Evolutionary conservation across 2,888 invertebrate species (phyloP).

Genomic region (Syrista parreyssii): DNA sequence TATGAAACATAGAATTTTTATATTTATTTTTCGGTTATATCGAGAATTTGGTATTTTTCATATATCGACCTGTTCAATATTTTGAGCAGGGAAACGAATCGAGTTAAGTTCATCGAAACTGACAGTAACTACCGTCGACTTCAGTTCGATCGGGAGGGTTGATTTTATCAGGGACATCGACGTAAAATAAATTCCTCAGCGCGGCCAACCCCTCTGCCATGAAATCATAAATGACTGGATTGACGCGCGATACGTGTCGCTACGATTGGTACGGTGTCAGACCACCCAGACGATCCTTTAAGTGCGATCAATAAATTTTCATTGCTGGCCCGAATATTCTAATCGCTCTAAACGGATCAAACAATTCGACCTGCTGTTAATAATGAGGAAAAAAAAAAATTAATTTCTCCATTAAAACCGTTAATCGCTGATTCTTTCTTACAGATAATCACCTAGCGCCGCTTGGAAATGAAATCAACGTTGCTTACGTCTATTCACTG

Average conservation of each 20-base stretch:
- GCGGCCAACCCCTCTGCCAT: conserved; percentile 3
- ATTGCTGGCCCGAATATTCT: neutral
- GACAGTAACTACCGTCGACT: neutral
- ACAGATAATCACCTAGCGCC: neutral
- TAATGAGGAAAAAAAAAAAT: neutral
- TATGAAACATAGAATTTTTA: too few species aligned
- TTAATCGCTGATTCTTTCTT: neutral
- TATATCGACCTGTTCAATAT: neutral
- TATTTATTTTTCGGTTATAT: neutral
- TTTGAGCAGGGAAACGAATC: neutral
- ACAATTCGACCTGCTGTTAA: neutral
- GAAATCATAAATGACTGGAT: neutral
- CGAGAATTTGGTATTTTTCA: neutral
- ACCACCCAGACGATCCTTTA: conserved; percentile 23
- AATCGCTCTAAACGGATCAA: neutral
- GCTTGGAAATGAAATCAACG: neutral
- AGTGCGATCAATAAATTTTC: neutral
- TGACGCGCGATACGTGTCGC: neutral
- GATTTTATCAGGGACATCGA: conserved; percentile 34
- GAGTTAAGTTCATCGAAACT: neutral
- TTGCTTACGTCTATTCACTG: neutral
- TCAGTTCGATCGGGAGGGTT: conserved; percentile 23
- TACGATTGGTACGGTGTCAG: conserved; percentile 12
- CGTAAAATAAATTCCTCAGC: neutral
- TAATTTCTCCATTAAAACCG: neutral